These are phyloP conservation scores for Chaetorhynchus papuensis DNA, from an alignment of 2,113 vertebrate genomes.

Conservation along the genomic window DNA sequence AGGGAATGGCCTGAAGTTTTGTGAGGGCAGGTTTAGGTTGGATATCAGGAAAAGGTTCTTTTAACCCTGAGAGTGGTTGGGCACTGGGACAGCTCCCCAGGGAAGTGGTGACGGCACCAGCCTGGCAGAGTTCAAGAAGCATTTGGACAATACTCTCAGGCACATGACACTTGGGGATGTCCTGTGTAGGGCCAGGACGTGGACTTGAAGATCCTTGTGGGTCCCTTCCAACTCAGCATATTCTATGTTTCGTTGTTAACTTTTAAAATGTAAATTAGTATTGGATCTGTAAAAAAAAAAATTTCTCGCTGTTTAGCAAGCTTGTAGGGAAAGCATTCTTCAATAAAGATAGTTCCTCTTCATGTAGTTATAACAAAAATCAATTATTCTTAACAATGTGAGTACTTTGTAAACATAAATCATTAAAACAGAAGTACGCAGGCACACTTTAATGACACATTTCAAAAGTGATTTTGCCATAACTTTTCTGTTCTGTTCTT, in stretches of 20 bases:
- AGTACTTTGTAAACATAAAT: neutral
- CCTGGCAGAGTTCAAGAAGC: neutral
- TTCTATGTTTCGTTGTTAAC: neutral
- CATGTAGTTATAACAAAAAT: neutral
- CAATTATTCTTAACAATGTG: neutral
- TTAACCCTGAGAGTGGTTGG: fast-evolving
- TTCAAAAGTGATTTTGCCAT: neutral
- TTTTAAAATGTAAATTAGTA: neutral
- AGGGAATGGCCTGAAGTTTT: neutral
- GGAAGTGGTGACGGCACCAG: neutral
- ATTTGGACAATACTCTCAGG: neutral
- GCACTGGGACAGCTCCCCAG: neutral
- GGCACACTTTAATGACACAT: neutral
- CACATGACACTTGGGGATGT: neutral
- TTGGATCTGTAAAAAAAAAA: neutral
- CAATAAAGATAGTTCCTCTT: neutral
- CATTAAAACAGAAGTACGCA: neutral
- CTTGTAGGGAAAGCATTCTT: neutral
- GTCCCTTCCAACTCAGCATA: neutral
- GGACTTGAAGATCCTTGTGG: no score
- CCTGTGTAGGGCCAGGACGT: neutral
- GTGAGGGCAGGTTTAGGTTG: neutral
- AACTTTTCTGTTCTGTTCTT: neutral
- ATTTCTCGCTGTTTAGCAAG: neutral
- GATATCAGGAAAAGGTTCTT: neutral